Conservation (phyloP, 2,888 invertebrate genomes). For the Ptychoptera contaminata region DNA sequence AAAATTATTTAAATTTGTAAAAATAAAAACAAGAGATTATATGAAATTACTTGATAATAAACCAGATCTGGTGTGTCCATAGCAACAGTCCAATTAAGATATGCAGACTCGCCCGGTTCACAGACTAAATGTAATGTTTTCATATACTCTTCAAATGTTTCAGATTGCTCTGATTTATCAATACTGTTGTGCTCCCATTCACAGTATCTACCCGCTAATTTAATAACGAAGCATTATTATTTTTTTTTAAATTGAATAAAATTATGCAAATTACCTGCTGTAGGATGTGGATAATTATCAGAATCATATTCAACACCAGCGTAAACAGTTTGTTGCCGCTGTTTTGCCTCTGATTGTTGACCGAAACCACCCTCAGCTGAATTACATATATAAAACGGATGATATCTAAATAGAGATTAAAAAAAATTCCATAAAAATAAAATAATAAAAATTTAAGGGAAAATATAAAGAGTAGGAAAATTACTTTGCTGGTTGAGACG, state of each 20-base stretch:
- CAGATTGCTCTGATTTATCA: conserved; percentile 53
- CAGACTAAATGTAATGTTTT: conserved; percentile 62
- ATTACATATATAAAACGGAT: conserved; percentile 83
- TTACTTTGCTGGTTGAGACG: conserved; percentile 59
- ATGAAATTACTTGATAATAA: conserved; percentile 68
- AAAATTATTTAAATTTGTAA: neutral
- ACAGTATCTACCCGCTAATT: conserved; percentile 63
- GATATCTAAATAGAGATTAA: conserved; percentile 40
- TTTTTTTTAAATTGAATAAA: neutral
- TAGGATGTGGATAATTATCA: conserved; percentile 64
- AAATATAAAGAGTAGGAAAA: conserved; percentile 8
- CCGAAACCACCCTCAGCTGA: conserved; percentile 74
- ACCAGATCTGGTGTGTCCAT: conserved; percentile 67
- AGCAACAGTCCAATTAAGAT: conserved; percentile 73
- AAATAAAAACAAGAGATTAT: neutral
- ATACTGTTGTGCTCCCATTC: conserved; percentile 70
- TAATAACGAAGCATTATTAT: too few species aligned
- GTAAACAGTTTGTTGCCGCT: conserved; percentile 54
- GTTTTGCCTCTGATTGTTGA: conserved; percentile 55
- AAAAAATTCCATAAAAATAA: neutral
- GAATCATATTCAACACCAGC: conserved; percentile 66
- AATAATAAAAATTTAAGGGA: neutral
- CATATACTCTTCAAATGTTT: conserved; percentile 63
- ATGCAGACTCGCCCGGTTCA: conserved; percentile 56
- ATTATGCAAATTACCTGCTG: conserved; percentile 39